Evolutionary conservation across 2,888 invertebrate species (phyloP), one percentile per base, ranked within the genome.

Genomic region (Heliconius ismenius): DNA sequence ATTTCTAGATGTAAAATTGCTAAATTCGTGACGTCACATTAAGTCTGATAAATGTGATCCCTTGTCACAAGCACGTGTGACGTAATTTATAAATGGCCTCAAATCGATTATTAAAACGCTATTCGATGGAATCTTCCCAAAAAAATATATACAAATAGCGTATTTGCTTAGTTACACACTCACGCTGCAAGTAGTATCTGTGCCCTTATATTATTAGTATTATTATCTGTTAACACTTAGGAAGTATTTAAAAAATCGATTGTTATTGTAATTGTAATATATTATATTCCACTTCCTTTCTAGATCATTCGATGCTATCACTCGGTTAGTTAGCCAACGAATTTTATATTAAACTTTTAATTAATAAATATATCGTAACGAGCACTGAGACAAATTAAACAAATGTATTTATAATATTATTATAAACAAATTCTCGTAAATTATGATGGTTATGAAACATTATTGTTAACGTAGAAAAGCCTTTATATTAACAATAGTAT

Each of bases 301-400:
- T 92, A 93, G 91, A 83, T 88, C 90, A 87, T 89, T 86, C 83
- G 72, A 78, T 76, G 75, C 76, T 80, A 73, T 87, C 88, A 87
- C 89, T 87, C 88, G 88, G 88, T 87, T 93, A 94, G 93, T 89
- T 94, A 93, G 93, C 90, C 90, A 94, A 93, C 93, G 92, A 93
- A 94, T 93, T 93, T 90, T 92, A 91, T 89, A 89, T 73, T 62
- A 64, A 64, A 64, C 63, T 64, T 64, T 64, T 80, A 79, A 74
- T 54, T 78, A 75, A 83, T 83, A 84, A 87, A 85, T 86, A 86
- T 86, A 76, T 78, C 60, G 88, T 91, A 92, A 88, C 87, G 91
- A 92, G 94, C 94, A 94, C 93, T 93, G 92, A 93, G 88, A 90
- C 86, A 89, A 90, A 88, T 88, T 87, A 21, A 36, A 39, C 13